Conservation (phyloP, 2,888 invertebrate species). For the Galeruca laticollis region DNA sequence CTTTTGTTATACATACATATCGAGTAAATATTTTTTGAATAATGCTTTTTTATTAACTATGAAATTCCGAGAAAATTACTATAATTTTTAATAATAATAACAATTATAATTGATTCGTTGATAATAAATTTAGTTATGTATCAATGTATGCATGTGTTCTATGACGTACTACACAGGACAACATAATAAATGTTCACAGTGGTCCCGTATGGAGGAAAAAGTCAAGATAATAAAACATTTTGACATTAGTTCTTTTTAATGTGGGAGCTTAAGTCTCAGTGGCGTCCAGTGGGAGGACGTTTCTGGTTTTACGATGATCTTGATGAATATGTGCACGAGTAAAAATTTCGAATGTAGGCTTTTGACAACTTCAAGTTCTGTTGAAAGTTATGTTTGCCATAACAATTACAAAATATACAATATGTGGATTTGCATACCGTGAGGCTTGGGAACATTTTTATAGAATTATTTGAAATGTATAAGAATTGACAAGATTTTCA, state of each 20-base stretch:
- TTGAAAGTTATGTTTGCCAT: not conserved
- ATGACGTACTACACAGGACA: slow-evolving; percentile 29
- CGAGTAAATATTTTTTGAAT: too few relatives aligned
- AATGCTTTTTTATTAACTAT: too few relatives aligned
- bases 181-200: slow-evolving; percentile 40
- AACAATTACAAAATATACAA: not conserved
- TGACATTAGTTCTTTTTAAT: slow-evolving; percentile 48
- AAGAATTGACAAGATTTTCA: too few relatives aligned
- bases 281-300: slow-evolving; percentile 26
- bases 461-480: too few relatives aligned
- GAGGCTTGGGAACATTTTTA: too few relatives aligned
- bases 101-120: not conserved
- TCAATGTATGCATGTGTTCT: slow-evolving; percentile 27
- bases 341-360: slow-evolving; percentile 1
- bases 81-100: not conserved
- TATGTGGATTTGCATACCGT: not conserved
- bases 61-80: too few relatives aligned
- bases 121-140: not conserved
- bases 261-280: slow-evolving; percentile 41
- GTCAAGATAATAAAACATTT: slow-evolving; percentile 47
- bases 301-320: not conserved
- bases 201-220: slow-evolving; percentile 37
- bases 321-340: slow-evolving; percentile 1
- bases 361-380: not conserved
- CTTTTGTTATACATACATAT: too few relatives aligned